Evolutionary conservation across 1,140 invertebrate species (phyloP), one percentile per base, ranked within the genome.

Genomic region (Micrasema minimum): DNA sequence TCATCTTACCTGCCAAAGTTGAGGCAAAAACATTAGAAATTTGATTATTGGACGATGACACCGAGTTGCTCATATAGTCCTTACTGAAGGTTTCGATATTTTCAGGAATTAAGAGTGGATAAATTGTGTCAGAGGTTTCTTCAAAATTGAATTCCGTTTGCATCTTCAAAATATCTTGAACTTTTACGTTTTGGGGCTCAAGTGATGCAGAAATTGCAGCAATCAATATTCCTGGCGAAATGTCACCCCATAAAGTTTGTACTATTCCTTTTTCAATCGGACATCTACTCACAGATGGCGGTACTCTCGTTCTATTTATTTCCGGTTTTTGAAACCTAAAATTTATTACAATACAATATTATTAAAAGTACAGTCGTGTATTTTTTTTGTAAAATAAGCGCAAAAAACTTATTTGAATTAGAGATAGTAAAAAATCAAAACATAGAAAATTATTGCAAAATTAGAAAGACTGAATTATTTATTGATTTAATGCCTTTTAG

Each of bases 191-290:
- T 72, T 89, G 86, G 7, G 82, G 79, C 69, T 89, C 83, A 5
- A 90, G 79, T 11, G 86, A 83, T 0, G 89, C 82, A 2, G 88
- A 85, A 35, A 90, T 80, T 0, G 84, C 87, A 5, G 85, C 79
- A 26, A 90, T 80, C 7, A 90, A 69, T n/a, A 82, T 82, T 3
- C 88, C 88, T 10, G 83, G 79, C 12, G 88, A 80, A 71, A 90
- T 78, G 0, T 87, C 82, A 0, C 88, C 88, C 81, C 86, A 88
- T 2, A 80, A 77, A 2, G 87, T 88, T 73, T 86, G 78, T 7
- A 90, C 79, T 1, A 89, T 85, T 5, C 89, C 88, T 16, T 85
- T 81, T 80, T 89, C 88, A 62, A 86, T 84, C 2, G 88, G 87
- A 77, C 88, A 89, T 62, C 81, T 78, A 75, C 85, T 87, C 55